These are phyloP conservation scores for Scaptomyza hsui DNA, from an alignment of 1,140 invertebrate species.

Conservation along the genomic window DNA sequence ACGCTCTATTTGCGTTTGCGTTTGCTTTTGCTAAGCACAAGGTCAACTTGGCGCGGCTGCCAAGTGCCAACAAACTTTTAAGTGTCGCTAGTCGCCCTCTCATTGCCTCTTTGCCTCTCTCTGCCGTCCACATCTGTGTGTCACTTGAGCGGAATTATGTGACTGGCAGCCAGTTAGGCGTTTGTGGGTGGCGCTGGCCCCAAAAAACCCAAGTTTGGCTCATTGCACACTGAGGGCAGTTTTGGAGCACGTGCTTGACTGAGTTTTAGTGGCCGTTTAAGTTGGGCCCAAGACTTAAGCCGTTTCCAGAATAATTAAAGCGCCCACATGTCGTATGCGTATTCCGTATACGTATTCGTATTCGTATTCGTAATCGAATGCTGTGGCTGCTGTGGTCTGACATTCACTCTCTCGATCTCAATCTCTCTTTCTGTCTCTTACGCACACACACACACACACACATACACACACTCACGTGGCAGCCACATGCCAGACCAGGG, in stretches of 20 bases:
- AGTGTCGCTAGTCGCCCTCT: conserved; percentile 39
- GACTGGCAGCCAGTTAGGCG: conserved; percentile 46
- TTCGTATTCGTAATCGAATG: conserved; percentile 30
- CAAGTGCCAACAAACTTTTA: conserved; percentile 73
- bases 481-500: conserved; percentile 7
- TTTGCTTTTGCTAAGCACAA: conserved; percentile 49
- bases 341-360: conserved; percentile 58
- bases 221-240: conserved; percentile 55
- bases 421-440: conserved; percentile 5
- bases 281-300: conserved; percentile 55
- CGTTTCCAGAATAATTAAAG: conserved; percentile 69
- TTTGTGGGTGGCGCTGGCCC: conserved; percentile 8
- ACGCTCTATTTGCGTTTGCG: conserved; percentile 58
- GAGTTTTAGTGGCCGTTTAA: conserved; percentile 72
- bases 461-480: not conserved
- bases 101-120: not conserved
- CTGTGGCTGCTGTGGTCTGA: conserved; percentile 35
- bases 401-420: conserved; percentile 10
- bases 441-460: conserved; percentile 13
- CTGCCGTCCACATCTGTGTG: conserved; percentile 45
- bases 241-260: conserved; percentile 58
- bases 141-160: conserved; percentile 76
- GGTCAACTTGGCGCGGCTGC: conserved; percentile 65
- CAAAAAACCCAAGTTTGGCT: conserved; percentile 61
- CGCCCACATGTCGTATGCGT: conserved; percentile 72